Evolutionary conservation across 2,113 vertebrate species (phyloP).

Genomic region (Pollimyrus isidori): DNA sequence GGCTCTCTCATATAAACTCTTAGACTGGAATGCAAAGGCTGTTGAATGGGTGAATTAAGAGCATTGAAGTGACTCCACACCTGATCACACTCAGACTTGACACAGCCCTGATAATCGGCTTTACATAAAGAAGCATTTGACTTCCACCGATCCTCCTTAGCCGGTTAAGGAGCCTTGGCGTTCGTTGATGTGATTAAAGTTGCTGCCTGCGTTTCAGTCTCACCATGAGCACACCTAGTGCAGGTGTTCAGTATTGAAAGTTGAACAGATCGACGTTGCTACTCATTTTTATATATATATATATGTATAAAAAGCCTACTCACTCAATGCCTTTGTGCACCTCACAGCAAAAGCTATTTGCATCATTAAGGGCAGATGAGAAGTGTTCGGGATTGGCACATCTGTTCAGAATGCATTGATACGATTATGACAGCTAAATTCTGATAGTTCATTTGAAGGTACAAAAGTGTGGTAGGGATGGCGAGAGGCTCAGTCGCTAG

Average conservation of each 20-base stretch:
- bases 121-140: not conserved
- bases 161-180: not conserved
- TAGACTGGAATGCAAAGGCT: not conserved
- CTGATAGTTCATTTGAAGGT: not conserved
- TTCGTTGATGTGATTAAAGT: not conserved
- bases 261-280: not conserved
- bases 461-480: not conserved
- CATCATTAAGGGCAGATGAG: not conserved
- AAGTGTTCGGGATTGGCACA: not conserved
- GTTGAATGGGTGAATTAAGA: not conserved
- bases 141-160: not conserved
- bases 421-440: not conserved
- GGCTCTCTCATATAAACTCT: not conserved
- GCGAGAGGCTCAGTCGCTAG: not conserved
- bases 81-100: not conserved
- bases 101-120: not conserved
- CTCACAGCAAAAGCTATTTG: not conserved
- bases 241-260: not conserved
- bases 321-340: not conserved
- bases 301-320: not conserved
- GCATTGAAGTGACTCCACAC: not conserved
- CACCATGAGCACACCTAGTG: not conserved
- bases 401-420: not conserved
- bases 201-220: not conserved
- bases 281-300: not conserved